Percentiles rank a stretch among this genome's conserved stretches.
Conservation (phyloP, 2,113 vertebrate genomes). For the Rattus norvegicus region DNA sequence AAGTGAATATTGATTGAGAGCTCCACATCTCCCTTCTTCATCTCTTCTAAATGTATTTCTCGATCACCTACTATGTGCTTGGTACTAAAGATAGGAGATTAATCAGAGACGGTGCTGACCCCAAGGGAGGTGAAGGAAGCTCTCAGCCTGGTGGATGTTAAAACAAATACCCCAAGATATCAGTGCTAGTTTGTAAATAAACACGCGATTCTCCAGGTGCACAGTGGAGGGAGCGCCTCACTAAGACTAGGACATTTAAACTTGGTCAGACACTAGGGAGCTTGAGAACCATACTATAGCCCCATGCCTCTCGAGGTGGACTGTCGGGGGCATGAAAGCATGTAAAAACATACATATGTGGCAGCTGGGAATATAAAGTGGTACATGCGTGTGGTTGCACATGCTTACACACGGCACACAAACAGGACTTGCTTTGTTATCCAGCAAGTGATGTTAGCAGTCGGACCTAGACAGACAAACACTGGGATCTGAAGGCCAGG, state of each 20-base stretch:
- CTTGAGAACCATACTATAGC: background rate
- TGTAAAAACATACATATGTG: no score
- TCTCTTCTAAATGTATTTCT: fast-evolving
- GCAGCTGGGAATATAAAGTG: no score
- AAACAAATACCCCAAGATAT: background rate
- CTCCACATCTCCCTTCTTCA: background rate
- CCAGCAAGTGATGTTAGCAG: background rate
- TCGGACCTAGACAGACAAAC: background rate
- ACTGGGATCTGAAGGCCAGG: background rate
- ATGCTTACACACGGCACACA: background rate
- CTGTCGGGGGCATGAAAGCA: background rate
- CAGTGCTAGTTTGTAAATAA: background rate
- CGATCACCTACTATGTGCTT: background rate
- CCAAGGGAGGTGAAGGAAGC: background rate
- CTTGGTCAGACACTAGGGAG: background rate
- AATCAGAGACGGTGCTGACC: background rate
- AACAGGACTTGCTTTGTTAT: background rate
- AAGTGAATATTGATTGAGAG: background rate
- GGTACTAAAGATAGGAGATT: background rate
- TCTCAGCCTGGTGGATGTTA: background rate
- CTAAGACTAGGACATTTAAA: background rate
- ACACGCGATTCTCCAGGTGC: fast-evolving
- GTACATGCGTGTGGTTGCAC: no score
- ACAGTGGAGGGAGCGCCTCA: background rate
- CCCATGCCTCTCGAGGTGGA: background rate